Percentiles rank a stretch among this genome's conserved stretches.
phyloP scores from a whole-genome alignment of 2,888 invertebrate genomes.

The Schrankia costaestrigalis region DNA sequence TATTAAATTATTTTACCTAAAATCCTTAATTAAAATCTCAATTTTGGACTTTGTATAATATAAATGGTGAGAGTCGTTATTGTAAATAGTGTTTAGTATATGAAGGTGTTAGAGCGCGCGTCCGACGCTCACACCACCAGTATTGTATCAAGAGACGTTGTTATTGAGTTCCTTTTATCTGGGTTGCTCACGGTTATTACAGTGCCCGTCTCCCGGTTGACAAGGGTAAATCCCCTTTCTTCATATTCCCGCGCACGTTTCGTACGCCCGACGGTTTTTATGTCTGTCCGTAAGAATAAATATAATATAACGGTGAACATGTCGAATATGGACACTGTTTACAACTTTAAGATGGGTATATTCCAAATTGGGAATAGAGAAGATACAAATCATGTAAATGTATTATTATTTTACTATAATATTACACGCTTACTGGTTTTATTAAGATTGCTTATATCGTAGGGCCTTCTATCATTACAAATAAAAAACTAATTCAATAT shows the following conservation, averaged over 20 bases:
- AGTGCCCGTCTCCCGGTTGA: constrained; percentile 59
- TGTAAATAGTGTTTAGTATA: background rate
- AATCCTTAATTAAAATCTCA: no score
- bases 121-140: constrained; percentile 18
- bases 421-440: no score
- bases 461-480: no score
- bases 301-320: constrained; percentile 24
- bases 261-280: constrained; percentile 34
- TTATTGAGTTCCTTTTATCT: constrained; percentile 57
- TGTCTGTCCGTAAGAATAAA: constrained; percentile 34
- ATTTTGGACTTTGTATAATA: no score
- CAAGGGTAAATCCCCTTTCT: constrained; percentile 76
- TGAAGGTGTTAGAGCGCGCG: constrained; percentile 5
- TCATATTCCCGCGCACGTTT: constrained; percentile 55
- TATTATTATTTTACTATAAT: no score
- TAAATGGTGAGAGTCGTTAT: no score
- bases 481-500: no score
- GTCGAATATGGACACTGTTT: constrained; percentile 20
- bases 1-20: no score
- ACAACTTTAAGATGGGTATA: constrained; percentile 10
- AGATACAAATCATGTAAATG: no score
- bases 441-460: no score
- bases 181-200: constrained; percentile 62
- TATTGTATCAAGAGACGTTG: constrained; percentile 37
- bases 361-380: no score